These are phyloP conservation scores for Lordiphosa andalusiaca DNA, from an alignment of 2,888 invertebrate species.

Conservation along the genomic window DNA sequence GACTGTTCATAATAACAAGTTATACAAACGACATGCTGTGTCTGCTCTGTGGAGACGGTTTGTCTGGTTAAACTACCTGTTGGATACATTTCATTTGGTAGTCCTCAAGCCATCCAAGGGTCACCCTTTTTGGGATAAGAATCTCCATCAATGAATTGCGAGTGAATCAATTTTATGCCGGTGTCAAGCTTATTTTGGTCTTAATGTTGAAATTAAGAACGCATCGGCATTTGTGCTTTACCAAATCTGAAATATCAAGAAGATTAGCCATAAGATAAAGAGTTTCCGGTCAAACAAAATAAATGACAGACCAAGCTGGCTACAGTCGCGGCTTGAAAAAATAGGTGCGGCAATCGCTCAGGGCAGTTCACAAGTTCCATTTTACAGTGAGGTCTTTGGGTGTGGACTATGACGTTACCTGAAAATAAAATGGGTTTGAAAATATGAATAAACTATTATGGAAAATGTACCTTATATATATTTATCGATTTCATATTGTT, in stretches of 20 bases:
- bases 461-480: no score
- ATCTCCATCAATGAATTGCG: slow-evolving; percentile 50
- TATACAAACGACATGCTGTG: neutral
- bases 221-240: slow-evolving; percentile 53
- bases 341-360: neutral
- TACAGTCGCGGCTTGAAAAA: slow-evolving; percentile 39
- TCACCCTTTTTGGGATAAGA: slow-evolving; percentile 13
- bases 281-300: slow-evolving; percentile 74
- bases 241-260: slow-evolving; percentile 61
- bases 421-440: no score
- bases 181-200: slow-evolving; percentile 53
- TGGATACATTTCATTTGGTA: slow-evolving; percentile 23
- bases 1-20: neutral
- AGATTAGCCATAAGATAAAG: slow-evolving; percentile 77
- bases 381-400: neutral
- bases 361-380: neutral
- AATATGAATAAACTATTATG: no score
- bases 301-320: slow-evolving; percentile 39
- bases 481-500: no score
- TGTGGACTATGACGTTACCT: neutral
- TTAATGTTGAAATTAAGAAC: slow-evolving; percentile 56
- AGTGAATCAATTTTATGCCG: slow-evolving; percentile 64
- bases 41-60: slow-evolving; percentile 28
- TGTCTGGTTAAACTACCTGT: slow-evolving; percentile 37
- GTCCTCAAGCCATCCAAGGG: slow-evolving; percentile 12